Evolutionary conservation across 2,888 invertebrate genomes (phyloP), one percentile per base, ranked within the genome.

Genomic region (Drosophila ustulata): DNA sequence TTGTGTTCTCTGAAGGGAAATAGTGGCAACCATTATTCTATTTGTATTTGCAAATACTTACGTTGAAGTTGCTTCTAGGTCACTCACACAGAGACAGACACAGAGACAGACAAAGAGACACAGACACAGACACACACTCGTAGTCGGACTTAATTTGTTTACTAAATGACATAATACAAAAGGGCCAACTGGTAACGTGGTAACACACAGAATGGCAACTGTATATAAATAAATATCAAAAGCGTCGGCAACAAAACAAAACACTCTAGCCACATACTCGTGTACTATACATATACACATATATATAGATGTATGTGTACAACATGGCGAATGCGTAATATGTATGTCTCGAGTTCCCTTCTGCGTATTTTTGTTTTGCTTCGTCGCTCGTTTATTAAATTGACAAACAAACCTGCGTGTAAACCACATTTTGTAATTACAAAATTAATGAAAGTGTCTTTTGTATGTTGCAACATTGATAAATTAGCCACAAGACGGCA

Each of bases 91-190:
- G 34, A 58, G 23, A 51, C 46, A 55, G 57, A 55, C 26, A 59
- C 8, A 43, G 45, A 39, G 3, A 46, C 9, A 39, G n/a, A 5
- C 32, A 34, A 5, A 37, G 32, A 37, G 11, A 30, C 51, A 58
- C 26, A 51, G 45, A 39, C 1, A 18, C 18, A 18, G 1, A 58
- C 18, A 59, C n/a, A 39, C 43, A 49, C 34, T 32, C 13, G 46
- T 59, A 52, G 66, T 55, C 70, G 71, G 79, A 68, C 70, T 82
- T 76, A 88, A 84, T 85, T 84, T 88, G 82, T 82, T 84, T 78
- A 74, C 80, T 65, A 67, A 87, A 84, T 88, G 82, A 84, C 88
- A 88, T 88, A 82, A 84, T 81, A 73, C 66, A 49, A 65, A 75
- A 62, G 77, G 69, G 59, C 45, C 62, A 78, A 80, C 49, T 57